Percentiles rank a stretch among this genome's conserved stretches.
These are phyloP conservation scores for Heterochromis multidens DNA, from an alignment of 2,113 vertebrate species.

Conservation along the genomic window DNA sequence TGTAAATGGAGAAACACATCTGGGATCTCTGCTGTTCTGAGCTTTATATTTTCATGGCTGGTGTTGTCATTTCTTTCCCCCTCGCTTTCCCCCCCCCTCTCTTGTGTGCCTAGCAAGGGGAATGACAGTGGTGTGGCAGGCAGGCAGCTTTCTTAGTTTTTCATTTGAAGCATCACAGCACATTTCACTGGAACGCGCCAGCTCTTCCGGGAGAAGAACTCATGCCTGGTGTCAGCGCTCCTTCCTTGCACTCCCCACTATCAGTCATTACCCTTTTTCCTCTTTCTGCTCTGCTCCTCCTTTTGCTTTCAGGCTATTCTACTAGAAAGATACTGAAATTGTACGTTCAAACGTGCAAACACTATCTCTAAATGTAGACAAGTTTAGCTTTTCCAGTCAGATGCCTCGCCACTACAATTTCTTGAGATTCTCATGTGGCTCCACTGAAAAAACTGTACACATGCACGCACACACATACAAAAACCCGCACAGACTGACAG, in stretches of 20 bases:
- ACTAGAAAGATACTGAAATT: conserved; percentile 43
- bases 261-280: conserved; percentile 37
- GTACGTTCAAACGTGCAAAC: conserved; percentile 26
- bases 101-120: conserved; percentile 27
- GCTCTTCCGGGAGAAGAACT: conserved; percentile 26
- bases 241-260: conserved; percentile 4
- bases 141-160: conserved; percentile 15
- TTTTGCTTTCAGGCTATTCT: conserved; percentile 38
- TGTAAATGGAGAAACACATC: conserved; percentile 49
- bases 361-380: conserved; percentile 44
- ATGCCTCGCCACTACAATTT: conserved; percentile 2
- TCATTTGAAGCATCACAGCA: conserved; percentile 40
- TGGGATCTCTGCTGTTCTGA: conserved; percentile 30
- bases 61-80: not conserved
- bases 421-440: conserved; percentile 21
- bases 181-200: conserved; percentile 38
- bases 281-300: conserved; percentile 4
- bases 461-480: not conserved
- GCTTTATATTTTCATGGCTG: conserved; percentile 25
- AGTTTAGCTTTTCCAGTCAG: conserved; percentile 35
- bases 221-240: conserved; percentile 34
- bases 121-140: conserved; percentile 7
- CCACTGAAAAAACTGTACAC: not conserved
- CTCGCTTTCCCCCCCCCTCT: not conserved
- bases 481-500: conserved; percentile 27